Conservation (phyloP, 1,140 invertebrate genomes). For the Drosophila albomicans region DNA sequence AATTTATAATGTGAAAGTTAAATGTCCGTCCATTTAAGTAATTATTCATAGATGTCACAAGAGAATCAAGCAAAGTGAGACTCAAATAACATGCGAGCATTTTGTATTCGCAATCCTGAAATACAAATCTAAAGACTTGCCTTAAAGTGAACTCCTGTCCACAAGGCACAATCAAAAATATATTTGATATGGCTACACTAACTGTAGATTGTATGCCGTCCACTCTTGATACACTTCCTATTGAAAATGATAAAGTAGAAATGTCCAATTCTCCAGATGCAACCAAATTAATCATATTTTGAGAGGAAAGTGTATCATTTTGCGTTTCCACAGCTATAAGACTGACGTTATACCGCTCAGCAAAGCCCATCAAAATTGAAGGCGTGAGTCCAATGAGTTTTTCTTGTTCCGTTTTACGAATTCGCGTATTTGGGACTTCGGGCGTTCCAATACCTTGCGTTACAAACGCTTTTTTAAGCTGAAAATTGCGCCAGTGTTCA, state of each 20-base stretch:
- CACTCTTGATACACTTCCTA: not conserved
- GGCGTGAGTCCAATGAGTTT: not conserved
- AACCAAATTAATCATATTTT: not conserved
- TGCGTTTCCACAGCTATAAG: not conserved
- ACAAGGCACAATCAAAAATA: conserved; percentile 49
- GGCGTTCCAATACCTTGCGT: conserved; percentile 32
- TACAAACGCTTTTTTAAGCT: conserved; percentile 18
- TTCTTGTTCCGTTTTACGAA: conserved; percentile 8
- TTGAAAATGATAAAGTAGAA: not conserved
- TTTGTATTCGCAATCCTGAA: not conserved
- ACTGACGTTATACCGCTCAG: conserved; percentile 27
- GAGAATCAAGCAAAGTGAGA: not conserved
- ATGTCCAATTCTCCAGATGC: conserved; percentile 35
- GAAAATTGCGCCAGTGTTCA: conserved; percentile 37
- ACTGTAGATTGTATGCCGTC: not conserved
- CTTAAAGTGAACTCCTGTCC: conserved; percentile 12
- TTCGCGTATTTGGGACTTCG: not conserved
- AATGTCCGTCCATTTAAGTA: not conserved
- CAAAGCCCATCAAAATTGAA: conserved; percentile 12
- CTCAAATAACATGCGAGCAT: not conserved
- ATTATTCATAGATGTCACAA: not conserved
- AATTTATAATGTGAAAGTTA: not conserved
- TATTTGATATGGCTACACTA: not conserved
- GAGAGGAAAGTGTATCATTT: not conserved
- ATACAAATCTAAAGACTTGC: not conserved